A percentile compares a stretch with the other conserved stretches of the same genome.
phyloP scores from a whole-genome alignment of 2,113 vertebrate species.

The Chlorocebus sabaeus region DNA sequence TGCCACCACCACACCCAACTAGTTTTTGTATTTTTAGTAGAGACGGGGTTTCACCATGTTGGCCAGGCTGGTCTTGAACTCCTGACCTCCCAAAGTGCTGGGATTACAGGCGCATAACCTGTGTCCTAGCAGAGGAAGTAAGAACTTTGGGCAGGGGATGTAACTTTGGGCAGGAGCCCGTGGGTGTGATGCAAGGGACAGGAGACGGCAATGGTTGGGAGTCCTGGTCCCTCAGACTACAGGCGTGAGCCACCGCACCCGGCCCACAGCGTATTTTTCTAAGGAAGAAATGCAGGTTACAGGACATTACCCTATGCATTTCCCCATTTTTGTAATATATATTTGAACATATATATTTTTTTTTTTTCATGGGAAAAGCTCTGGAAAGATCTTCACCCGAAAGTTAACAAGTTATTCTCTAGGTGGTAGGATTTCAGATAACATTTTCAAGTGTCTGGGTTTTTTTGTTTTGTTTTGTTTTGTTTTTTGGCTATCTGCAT shows the following conservation, averaged over 20 bases:
- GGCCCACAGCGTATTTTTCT: neutral
- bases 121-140: neutral
- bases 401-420: neutral
- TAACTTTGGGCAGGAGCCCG: neutral
- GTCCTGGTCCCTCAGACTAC: neutral
- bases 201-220: neutral
- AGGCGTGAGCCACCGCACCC: no score
- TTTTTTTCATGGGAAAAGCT: neutral
- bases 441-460: neutral
- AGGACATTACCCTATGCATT: neutral
- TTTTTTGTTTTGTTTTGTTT: neutral
- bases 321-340: neutral
- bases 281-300: neutral
- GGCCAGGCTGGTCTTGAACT: no score
- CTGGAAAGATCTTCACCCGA: neutral
- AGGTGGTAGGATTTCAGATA: neutral
- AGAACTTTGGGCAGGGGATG: no score
- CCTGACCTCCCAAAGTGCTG: no score
- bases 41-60: no score
- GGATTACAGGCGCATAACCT: neutral
- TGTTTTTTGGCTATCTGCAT: neutral
- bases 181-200: neutral
- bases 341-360: neutral
- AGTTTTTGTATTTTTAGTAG: no score
- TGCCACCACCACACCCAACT: no score